A percentile compares a stretch with the other conserved stretches of the same genome.
These are phyloP conservation scores for Dicroscelio sp. DNA, from an alignment of 2,888 invertebrate species.

Conservation along the genomic window DNA sequence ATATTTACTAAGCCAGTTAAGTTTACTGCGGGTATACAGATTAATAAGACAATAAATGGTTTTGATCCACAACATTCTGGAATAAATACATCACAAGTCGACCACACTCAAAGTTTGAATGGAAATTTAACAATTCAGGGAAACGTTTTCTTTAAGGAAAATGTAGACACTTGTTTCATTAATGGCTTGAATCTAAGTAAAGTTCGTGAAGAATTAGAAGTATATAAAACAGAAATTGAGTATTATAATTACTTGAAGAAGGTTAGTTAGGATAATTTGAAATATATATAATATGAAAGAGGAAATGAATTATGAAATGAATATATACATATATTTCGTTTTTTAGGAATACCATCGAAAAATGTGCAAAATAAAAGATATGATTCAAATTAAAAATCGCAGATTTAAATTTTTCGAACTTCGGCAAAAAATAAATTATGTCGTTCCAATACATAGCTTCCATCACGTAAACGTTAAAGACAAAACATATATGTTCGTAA, in stretches of 20 bases:
- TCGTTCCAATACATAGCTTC: constrained; percentile 60
- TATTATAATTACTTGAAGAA: background rate
- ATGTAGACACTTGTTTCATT: background rate
- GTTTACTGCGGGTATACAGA: background rate
- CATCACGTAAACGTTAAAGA: constrained; percentile 89
- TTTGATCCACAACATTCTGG: background rate
- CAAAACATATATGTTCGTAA: constrained; percentile 91
- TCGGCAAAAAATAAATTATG: constrained; percentile 15
- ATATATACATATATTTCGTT: background rate
- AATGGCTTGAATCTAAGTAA: background rate
- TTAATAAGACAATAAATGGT: background rate
- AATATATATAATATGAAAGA: background rate
- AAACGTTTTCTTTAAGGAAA: constrained; percentile 7
- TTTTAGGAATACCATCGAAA: background rate
- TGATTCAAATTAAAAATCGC: background rate
- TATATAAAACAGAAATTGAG: background rate
- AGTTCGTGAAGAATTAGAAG: background rate
- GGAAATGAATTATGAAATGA: background rate
- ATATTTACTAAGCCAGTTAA: background rate
- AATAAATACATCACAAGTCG: background rate
- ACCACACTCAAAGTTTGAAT: background rate
- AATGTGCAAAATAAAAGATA: constrained; percentile 6
- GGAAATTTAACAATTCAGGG: constrained; percentile 12
- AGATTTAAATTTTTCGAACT: constrained; percentile 38
- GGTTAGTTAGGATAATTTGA: background rate